Conservation (phyloP, 2,888 invertebrate species). For the Caenorhabditis sulstoni region DNA sequence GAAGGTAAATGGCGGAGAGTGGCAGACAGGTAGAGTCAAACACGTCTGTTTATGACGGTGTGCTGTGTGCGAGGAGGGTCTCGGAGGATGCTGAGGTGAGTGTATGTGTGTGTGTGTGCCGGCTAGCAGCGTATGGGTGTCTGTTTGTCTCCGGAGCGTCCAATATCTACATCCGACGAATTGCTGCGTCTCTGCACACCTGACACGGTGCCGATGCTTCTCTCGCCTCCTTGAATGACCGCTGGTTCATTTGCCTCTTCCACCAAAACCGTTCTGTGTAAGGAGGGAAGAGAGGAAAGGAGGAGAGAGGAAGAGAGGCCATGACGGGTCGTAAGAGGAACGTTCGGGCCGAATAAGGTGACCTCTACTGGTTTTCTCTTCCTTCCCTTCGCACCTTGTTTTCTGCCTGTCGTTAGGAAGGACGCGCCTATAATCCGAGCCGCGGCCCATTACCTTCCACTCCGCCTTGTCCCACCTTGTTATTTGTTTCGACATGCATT, state of each 20-base stretch:
- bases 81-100: slow-evolving; percentile 36
- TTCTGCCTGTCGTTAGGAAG: slow-evolving; percentile 50
- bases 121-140: slow-evolving; percentile 57
- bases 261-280: slow-evolving; percentile 41
- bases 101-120: slow-evolving; percentile 29
- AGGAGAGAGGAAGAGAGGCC: slow-evolving; percentile 18
- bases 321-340: slow-evolving; percentile 37
- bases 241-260: slow-evolving; percentile 55
- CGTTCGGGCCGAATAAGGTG: slow-evolving; percentile 49
- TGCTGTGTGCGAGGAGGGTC: slow-evolving; percentile 39
- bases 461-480: slow-evolving; percentile 2
- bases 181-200: slow-evolving; percentile 46
- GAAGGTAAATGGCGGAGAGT: slow-evolving; percentile 52
- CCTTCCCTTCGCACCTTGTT: slow-evolving; percentile 39
- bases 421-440: slow-evolving; percentile 55
- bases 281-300: slow-evolving; percentile 12
- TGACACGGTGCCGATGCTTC: slow-evolving; percentile 13
- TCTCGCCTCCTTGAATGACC: slow-evolving; percentile 53
- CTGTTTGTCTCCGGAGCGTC: slow-evolving; percentile 59
- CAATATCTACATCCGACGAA: slow-evolving; percentile 56
- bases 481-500: not conserved
- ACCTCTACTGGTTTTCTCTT: slow-evolving; percentile 29
- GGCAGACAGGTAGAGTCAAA: slow-evolving; percentile 57
- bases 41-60: slow-evolving; percentile 51
- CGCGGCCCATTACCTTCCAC: slow-evolving; percentile 43